Conservation (phyloP, 2,797 vertebrate genomes). For the Caiman crocodilus region DNA sequence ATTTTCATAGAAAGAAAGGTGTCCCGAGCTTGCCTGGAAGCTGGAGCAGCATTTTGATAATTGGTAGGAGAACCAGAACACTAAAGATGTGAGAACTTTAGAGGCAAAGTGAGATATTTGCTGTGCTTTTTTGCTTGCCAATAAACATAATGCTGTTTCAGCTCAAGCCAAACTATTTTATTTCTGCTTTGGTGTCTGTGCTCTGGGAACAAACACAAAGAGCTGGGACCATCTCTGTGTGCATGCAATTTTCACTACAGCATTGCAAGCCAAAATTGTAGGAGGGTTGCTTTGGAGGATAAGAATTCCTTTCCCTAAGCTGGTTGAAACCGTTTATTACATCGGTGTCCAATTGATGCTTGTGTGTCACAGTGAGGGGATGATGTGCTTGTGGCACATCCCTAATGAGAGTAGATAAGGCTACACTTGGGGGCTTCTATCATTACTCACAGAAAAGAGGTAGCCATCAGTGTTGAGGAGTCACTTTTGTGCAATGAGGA, state of each 20-base stretch:
- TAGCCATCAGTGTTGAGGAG: accelerated
- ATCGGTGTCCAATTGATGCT: neutral
- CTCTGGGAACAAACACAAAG: slow-evolving; percentile 10
- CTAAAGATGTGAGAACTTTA: neutral
- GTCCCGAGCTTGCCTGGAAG: neutral
- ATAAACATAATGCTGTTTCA: slow-evolving; percentile 7
- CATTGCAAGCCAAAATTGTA: neutral
- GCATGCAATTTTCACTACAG: neutral
- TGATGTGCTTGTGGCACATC: neutral
- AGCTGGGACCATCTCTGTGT: neutral
- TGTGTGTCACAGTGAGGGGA: accelerated
- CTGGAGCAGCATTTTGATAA: neutral
- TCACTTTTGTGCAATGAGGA: neutral
- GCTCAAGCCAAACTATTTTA: slow-evolving; percentile 8
- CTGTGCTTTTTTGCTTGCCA: slow-evolving; percentile 14
- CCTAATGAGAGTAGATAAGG: accelerated
- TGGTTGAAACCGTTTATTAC: neutral
- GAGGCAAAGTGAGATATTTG: slow-evolving; percentile 30
- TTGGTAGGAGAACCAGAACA: neutral
- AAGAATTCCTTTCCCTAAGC: neutral
- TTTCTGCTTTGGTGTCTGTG: slow-evolving; percentile 15
- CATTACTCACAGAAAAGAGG: neutral
- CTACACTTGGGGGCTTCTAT: neutral
- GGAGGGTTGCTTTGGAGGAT: neutral
- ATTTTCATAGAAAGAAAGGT: too few species aligned